These are phyloP conservation scores for Caenorhabditis doughertyi DNA, from an alignment of 2,888 invertebrate species.

Conservation along the genomic window DNA sequence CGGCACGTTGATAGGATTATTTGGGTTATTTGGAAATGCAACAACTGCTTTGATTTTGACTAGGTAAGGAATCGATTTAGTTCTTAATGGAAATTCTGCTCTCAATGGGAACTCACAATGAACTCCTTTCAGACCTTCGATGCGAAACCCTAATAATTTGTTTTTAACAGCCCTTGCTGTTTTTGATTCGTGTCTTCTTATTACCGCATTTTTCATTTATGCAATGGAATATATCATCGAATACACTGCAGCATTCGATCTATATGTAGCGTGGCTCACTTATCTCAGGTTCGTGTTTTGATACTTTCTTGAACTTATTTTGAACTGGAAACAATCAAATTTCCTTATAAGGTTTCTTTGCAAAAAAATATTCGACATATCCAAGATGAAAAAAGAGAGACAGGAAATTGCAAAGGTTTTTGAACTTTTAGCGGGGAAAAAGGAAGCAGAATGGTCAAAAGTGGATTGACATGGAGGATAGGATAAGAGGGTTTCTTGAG, in stretches of 20 bases:
- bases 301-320: background rate
- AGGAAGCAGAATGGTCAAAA: conserved; percentile 39
- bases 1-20: conserved; percentile 88
- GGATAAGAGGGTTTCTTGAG: conserved; percentile 48
- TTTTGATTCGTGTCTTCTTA: conserved; percentile 93
- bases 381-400: conserved; percentile 17
- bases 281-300: conserved; percentile 72
- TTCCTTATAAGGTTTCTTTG: background rate
- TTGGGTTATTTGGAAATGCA: conserved; percentile 92
- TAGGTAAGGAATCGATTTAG: conserved; percentile 64
- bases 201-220: conserved; percentile 90
- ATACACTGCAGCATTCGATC: conserved; percentile 89
- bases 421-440: conserved; percentile 48
- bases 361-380: conserved; percentile 3
- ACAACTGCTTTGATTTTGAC: conserved; percentile 93
- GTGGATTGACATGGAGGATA: conserved; percentile 41
- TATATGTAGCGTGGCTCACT: conserved; percentile 80
- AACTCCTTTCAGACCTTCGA: conserved; percentile 89
- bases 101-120: too few species aligned
- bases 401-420: conserved; percentile 55
- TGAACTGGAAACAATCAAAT: conserved; percentile 21
- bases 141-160: conserved; percentile 96
- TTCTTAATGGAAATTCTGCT: background rate
- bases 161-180: conserved; percentile 94
- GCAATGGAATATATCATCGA: conserved; percentile 92